These are phyloP conservation scores for Drosophila acutilabella DNA, from an alignment of 2,888 invertebrate species.

Conservation along the genomic window DNA sequence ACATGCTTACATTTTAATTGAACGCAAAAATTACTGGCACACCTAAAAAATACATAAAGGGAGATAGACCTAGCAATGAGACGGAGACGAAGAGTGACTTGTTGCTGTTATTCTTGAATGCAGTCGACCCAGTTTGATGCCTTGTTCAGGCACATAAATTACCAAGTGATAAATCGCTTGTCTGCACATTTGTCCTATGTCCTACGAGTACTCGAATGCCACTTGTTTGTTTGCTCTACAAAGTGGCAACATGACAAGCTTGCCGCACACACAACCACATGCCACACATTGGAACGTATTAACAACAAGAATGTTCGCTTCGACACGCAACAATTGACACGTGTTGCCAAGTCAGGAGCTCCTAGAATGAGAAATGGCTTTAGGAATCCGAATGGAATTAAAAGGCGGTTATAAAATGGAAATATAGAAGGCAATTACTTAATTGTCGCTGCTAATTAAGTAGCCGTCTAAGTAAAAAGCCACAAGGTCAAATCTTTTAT, in stretches of 20 bases:
- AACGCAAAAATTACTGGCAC: constrained; percentile 44
- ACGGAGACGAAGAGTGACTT: constrained; percentile 21
- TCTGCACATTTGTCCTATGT: constrained; percentile 61
- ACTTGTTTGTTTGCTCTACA: constrained; percentile 63
- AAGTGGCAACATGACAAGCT: constrained; percentile 52
- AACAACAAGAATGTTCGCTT: constrained; percentile 18
- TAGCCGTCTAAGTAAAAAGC: background rate
- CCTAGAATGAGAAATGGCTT: background rate
- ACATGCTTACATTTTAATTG: constrained; percentile 66
- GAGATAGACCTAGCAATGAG: background rate
- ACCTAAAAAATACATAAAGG: constrained; percentile 24
- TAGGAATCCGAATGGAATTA: background rate
- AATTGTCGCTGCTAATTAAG: constrained; percentile 33
- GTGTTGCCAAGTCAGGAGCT: constrained; percentile 11
- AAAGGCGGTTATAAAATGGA: constrained; percentile 1
- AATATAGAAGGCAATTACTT: constrained; percentile 22
- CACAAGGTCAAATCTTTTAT: background rate
- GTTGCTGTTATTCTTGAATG: constrained; percentile 21
- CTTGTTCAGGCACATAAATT: constrained; percentile 51
- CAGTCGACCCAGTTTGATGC: constrained; percentile 42
- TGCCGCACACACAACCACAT: constrained; percentile 17
- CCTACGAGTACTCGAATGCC: constrained; percentile 31
- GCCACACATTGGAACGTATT: background rate
- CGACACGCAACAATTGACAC: constrained; percentile 57
- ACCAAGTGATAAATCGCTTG: constrained; percentile 72